Evolutionary conservation across 2,113 vertebrate genomes (phyloP).

Genomic region (Heptranchias perlo): DNA sequence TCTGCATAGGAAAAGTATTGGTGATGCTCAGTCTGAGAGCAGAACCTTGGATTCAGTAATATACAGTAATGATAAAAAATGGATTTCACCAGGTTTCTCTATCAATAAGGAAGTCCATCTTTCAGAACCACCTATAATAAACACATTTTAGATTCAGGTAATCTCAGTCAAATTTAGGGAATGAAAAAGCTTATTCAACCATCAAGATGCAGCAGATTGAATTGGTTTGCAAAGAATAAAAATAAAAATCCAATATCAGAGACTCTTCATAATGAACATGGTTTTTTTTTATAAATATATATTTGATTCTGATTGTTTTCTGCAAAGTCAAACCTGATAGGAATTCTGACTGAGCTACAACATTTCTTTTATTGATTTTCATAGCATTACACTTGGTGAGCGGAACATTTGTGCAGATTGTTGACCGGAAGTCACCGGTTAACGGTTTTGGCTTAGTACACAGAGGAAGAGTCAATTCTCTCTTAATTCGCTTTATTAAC

Average conservation of each 20-base stretch:
- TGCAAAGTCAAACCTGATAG: constrained; percentile 45
- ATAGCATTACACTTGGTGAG: background rate
- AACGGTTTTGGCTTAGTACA: too few species aligned
- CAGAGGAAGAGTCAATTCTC: too few species aligned
- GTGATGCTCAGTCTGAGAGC: constrained; percentile 43
- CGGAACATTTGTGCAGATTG: too few species aligned
- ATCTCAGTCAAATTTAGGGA: constrained; percentile 69
- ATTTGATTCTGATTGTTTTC: constrained; percentile 57
- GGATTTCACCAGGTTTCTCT: constrained; percentile 55
- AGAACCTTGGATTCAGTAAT: constrained; percentile 45
- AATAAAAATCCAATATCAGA: constrained; percentile 55
- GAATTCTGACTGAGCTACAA: constrained; percentile 53
- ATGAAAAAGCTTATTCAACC: constrained; percentile 68
- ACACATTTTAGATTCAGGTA: constrained; percentile 68
- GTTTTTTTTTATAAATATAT: background rate
- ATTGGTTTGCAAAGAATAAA: constrained; percentile 50
- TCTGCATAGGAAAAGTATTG: background rate
- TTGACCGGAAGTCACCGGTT: too few species aligned
- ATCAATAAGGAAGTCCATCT: constrained; percentile 63
- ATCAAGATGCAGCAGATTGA: constrained; percentile 60
- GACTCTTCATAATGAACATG: constrained; percentile 41
- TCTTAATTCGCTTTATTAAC: too few species aligned
- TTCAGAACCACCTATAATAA: constrained; percentile 56
- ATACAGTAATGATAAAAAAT: constrained; percentile 51
- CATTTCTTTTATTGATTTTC: constrained; percentile 33